Conservation (phyloP, 2,888 invertebrate genomes). For the Myopa testacea region DNA sequence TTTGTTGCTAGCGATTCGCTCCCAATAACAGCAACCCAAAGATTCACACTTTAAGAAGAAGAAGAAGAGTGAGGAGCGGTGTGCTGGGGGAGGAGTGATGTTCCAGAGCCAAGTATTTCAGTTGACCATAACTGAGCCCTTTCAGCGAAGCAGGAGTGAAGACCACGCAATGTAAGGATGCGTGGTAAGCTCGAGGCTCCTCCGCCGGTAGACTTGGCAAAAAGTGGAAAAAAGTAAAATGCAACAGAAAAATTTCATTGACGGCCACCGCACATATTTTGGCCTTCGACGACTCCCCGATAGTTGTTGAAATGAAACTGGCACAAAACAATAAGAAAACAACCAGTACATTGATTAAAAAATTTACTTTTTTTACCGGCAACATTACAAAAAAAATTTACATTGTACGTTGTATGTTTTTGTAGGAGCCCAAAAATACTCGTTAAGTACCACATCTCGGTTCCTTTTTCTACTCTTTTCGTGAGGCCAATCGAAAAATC, state of each 20-base stretch:
- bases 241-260: conserved; percentile 2
- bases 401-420: not conserved
- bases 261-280: not conserved
- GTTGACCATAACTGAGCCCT: not conserved
- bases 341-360: not conserved
- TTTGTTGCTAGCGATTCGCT: not conserved
- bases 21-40: conserved; percentile 45
- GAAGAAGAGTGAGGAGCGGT: not conserved
- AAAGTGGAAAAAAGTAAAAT: not conserved
- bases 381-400: conserved; percentile 16
- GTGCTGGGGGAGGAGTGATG: not conserved
- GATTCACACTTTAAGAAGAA: conserved; percentile 12
- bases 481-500: conserved; percentile 23
- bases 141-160: not conserved
- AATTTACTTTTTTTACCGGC: conserved; percentile 25
- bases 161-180: too few species aligned
- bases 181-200: not conserved
- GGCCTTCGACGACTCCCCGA: not conserved
- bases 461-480: not conserved
- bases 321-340: not conserved
- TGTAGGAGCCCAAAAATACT: not conserved
- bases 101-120: too few species aligned
- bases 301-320: not conserved
- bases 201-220: too few species aligned
- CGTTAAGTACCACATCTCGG: not conserved